Base-by-base conservation (phyloP, 53 echinoderm and acorn worm genomes). In the Paracentrotus lividus region DNA sequence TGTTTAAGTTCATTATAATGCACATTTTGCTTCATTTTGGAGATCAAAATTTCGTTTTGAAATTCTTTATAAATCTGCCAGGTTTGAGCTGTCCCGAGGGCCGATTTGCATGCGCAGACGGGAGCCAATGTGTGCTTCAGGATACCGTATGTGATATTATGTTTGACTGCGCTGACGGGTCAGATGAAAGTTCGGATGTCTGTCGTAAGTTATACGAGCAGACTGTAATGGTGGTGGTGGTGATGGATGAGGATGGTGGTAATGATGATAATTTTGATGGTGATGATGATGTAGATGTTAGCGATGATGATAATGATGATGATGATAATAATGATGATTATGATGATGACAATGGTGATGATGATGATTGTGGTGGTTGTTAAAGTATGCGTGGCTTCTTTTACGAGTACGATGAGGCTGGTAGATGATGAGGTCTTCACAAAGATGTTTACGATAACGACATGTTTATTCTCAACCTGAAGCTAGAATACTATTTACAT, bases 111-210 rank as follows among this genome's bases (percentile, higher is more conserved):
- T 94, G 96, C 65, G 84, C 51, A 34, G 86, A 88, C 86, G 94
- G 94, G 1, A 47, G 76, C 8, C 94, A 95, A 57, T 95, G 96
- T 65, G 88, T 95, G 2, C 93, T 88, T 18, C 45, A 36, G 23
- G 92, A 94, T 52, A 94, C 75, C 12, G 60, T 91, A 12, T 95
- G 96, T 54, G 96, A 95, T 45, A 31, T 88, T 49, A 94, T 95
- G 58, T 51, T 53, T 24, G 96, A 95, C 90, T 95, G 94, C 44
- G 33, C 26, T 0, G 96, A 95, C 81, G 87, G 90, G 8, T 95
- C 96, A 12, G 96, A 95, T 33, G 96, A 95, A 53, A 68, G 53
- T 55, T 42, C 65, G 2, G 26, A 60, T 52, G 36, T 92, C 4
- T 95, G 96, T 54, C 76, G 96, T 95, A 45, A 95, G 96, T 94